Percentiles rank a stretch among this genome's conserved stretches.
Conservation (phyloP, 2,797 vertebrate species). For the Eulemur rubriventer region DNA sequence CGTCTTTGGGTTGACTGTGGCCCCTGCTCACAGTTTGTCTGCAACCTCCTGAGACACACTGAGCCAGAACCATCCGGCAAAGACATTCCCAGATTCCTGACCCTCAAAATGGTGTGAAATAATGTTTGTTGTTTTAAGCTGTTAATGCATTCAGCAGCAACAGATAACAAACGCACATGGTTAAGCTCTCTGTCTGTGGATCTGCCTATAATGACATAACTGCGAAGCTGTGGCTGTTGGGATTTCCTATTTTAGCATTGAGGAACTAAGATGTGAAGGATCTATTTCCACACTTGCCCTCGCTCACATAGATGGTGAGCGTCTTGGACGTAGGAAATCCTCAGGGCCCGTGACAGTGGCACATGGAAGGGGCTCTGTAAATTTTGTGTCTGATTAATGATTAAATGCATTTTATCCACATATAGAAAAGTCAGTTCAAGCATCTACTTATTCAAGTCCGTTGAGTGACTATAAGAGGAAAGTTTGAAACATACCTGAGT, state of each 20-base stretch:
- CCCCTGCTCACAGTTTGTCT: neutral
- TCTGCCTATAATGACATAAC: neutral
- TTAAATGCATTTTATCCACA: neutral
- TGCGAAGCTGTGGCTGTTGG: neutral
- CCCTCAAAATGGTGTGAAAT: neutral
- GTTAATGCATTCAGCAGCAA: neutral
- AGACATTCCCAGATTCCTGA: neutral
- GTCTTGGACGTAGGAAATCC: neutral
- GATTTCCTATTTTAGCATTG: neutral
- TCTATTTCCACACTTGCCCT: neutral
- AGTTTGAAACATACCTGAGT: neutral
- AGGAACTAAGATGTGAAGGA: neutral
- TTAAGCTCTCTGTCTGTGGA: neutral
- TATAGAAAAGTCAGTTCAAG: neutral
- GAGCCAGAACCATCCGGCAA: neutral
- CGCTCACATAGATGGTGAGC: neutral
- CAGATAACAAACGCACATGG: neutral
- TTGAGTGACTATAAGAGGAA: neutral
- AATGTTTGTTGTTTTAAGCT: neutral
- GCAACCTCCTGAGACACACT: neutral
- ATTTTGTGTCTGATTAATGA: neutral
- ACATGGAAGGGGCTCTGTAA: neutral
- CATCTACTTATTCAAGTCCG: neutral
- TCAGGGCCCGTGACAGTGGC: neutral
- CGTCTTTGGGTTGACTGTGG: neutral